These are phyloP conservation scores for Clarias fuscus DNA, from an alignment of 2,797 vertebrate species.

Conservation along the genomic window DNA sequence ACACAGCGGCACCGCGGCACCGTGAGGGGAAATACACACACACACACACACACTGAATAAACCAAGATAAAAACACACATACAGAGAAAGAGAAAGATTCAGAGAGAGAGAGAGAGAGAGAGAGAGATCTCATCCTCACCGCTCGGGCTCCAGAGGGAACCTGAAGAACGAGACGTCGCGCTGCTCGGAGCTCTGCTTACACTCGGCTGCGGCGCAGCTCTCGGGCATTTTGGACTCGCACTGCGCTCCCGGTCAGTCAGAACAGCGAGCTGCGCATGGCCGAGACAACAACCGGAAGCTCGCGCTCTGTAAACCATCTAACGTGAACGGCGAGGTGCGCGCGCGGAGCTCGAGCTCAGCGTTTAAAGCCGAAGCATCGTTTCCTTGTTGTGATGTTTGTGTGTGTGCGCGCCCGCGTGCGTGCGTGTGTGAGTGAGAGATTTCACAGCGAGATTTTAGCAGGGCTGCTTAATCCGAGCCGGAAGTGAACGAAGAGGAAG, in stretches of 20 bases:
- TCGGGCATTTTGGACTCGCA: conserved; percentile 81
- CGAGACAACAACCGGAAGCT: neutral
- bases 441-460: conserved; percentile 24
- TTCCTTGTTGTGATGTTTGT: conserved; percentile 8
- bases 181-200: conserved; percentile 71
- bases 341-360: neutral
- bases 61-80: neutral
- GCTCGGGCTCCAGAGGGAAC: conserved; percentile 77
- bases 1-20: neutral
- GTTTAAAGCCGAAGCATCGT: conserved; percentile 10
- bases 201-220: conserved; percentile 82
- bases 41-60: neutral
- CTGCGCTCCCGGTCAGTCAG: conserved; percentile 17
- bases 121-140: conserved; percentile 66
- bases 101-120: too few relatives aligned
- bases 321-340: neutral
- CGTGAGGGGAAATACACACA: too few relatives aligned
- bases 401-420: neutral
- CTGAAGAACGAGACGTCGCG: conserved; percentile 75
- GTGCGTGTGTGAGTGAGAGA: neutral
- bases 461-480: conserved; percentile 50
- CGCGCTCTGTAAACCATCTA: neutral
- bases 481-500: conserved; percentile 58
- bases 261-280: neutral
- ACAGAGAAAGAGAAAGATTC: neutral